Conservation (phyloP, 1,140 invertebrate species). For the Nebria ingens region DNA sequence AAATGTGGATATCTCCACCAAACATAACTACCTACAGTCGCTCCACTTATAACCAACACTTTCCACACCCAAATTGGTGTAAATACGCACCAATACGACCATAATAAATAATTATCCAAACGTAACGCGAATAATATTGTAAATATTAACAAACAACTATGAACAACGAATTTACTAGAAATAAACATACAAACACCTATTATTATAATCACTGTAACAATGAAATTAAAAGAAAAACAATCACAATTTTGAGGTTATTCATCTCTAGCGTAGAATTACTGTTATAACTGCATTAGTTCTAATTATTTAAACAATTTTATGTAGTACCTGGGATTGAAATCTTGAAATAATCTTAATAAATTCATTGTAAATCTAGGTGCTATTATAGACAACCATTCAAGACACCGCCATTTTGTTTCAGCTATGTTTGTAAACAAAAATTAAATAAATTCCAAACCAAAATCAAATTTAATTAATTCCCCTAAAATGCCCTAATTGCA, state of each 20-base stretch:
- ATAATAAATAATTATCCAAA: constrained; percentile 73
- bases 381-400: neutral
- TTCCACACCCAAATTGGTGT: constrained; percentile 97
- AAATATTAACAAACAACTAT: constrained; percentile 84
- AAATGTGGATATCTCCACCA: constrained; percentile 94
- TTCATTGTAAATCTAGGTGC: constrained; percentile 48
- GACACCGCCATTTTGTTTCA: neutral
- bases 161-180: constrained; percentile 92
- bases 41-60: constrained; percentile 76
- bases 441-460: too few relatives aligned
- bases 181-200: constrained; percentile 17
- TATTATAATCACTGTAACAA: neutral
- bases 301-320: constrained; percentile 18
- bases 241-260: constrained; percentile 15
- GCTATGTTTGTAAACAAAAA: neutral
- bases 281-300: neutral
- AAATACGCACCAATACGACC: constrained; percentile 93
- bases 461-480: too few relatives aligned
- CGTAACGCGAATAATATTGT: constrained; percentile 80
- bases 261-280: constrained; percentile 18
- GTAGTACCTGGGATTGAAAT: constrained; percentile 89
- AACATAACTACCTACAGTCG: constrained; percentile 80
- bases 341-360: constrained; percentile 80
- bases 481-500: too few relatives aligned
- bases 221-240: neutral